Evolutionary conservation across 2,888 invertebrate genomes (phyloP).

Genomic region (Melanostoma scalare): DNA sequence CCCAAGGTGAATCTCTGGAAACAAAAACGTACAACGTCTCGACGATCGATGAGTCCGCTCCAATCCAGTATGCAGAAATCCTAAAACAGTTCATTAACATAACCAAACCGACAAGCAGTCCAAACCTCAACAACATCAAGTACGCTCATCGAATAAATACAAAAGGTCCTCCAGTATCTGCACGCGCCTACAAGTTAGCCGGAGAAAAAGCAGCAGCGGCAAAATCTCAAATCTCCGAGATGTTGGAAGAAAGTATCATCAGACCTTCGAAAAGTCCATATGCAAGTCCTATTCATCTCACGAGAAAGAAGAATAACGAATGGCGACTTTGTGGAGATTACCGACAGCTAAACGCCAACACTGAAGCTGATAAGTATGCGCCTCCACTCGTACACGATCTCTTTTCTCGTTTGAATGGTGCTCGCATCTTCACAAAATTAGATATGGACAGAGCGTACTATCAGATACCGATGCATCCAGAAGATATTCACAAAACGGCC

Average conservation of each 20-base stretch:
- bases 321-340: conserved; percentile 8
- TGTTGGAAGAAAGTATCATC: background rate
- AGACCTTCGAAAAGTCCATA: conserved; percentile 1
- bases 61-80: too few species aligned
- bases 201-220: too few species aligned
- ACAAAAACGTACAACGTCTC: too few species aligned
- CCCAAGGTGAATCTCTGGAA: too few species aligned
- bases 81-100: background rate
- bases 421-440: background rate
- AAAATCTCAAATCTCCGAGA: too few species aligned
- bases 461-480: conserved; percentile 1
- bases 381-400: background rate
- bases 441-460: background rate
- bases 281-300: background rate
- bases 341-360: background rate
- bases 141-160: too few species aligned
- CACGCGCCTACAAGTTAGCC: too few species aligned
- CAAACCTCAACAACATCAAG: background rate
- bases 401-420: background rate
- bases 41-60: too few species aligned
- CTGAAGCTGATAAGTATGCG: conserved; percentile 1
- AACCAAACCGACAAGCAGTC: background rate
- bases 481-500: conserved; percentile 10
- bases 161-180: too few species aligned
- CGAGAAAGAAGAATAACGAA: too few species aligned